phyloP scores from a whole-genome alignment of 2,888 invertebrate species.

The Campoletis raptor region DNA sequence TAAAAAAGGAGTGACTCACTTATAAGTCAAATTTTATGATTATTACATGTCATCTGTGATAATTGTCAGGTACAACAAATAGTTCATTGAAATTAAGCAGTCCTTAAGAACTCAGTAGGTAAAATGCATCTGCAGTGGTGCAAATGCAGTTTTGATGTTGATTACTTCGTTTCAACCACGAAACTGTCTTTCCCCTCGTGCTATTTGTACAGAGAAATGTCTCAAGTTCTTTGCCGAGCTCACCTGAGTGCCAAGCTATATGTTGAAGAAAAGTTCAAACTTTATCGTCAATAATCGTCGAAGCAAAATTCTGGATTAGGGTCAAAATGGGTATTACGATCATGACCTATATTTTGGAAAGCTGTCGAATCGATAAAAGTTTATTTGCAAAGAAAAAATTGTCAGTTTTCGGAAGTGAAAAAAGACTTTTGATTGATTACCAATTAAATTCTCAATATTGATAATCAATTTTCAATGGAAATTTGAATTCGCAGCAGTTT shows the following conservation, averaged over 20 bases:
- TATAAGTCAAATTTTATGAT: neutral
- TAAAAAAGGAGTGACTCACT: neutral
- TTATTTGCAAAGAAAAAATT: neutral
- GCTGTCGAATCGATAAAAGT: neutral
- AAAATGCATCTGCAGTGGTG: neutral
- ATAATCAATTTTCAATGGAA: neutral
- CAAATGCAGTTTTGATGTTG: neutral
- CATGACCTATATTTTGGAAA: neutral
- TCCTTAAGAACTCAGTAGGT: neutral
- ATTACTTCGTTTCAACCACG: neutral
- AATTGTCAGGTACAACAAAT: neutral
- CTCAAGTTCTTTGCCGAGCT: neutral
- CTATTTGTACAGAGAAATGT: neutral
- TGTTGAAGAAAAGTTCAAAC: neutral
- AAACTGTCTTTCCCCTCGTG: neutral
- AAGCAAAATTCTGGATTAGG: neutral
- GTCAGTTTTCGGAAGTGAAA: neutral
- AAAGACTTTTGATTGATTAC: neutral
- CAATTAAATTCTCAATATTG: neutral
- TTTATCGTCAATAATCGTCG: neutral
- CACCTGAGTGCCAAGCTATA: neutral
- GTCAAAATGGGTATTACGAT: neutral
- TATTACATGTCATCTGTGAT: neutral
- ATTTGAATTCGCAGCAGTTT: too few species aligned
- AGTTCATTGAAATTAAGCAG: neutral